These are phyloP conservation scores for Sorex araneus DNA, from an alignment of 2,113 vertebrate genomes.

Conservation along the genomic window DNA sequence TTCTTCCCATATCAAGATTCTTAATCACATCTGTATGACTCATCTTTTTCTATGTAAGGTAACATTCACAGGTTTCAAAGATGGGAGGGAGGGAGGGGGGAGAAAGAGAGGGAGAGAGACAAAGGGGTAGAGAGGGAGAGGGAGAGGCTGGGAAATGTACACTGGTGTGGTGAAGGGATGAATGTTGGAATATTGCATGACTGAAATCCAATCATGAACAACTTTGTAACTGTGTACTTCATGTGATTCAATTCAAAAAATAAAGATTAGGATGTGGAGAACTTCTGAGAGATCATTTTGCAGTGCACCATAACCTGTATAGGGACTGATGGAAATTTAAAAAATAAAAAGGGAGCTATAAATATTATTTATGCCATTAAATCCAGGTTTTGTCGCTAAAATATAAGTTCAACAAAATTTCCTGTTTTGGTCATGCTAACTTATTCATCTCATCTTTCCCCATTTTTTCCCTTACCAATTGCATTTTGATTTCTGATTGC, in stretches of 20 bases:
- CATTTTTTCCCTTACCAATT: constrained; percentile 10
- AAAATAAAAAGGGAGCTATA: constrained; percentile 15
- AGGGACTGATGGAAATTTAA: constrained; percentile 2
- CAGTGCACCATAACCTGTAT: neutral
- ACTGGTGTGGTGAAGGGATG: too few species aligned
- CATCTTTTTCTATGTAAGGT: neutral
- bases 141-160: too few species aligned
- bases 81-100: too few species aligned
- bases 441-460: neutral
- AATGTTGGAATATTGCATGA: too few species aligned
- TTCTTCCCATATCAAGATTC: neutral
- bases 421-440: neutral
- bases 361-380: constrained; percentile 36
- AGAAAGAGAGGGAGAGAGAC: too few species aligned
- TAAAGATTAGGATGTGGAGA: neutral
- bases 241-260: too few species aligned
- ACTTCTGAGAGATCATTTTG: neutral
- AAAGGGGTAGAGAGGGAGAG: too few species aligned
- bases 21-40: constrained; percentile 9
- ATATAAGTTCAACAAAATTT: constrained; percentile 58
- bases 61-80: constrained; percentile 4
- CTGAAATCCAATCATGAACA: too few species aligned
- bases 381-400: constrained; percentile 40
- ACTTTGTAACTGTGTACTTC: too few species aligned
- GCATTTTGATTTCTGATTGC: neutral